Percentiles rank a stretch among this genome's conserved stretches.
Evolutionary conservation across 2,888 invertebrate species (phyloP).

Genomic region (Pachydiplax longipennis): DNA sequence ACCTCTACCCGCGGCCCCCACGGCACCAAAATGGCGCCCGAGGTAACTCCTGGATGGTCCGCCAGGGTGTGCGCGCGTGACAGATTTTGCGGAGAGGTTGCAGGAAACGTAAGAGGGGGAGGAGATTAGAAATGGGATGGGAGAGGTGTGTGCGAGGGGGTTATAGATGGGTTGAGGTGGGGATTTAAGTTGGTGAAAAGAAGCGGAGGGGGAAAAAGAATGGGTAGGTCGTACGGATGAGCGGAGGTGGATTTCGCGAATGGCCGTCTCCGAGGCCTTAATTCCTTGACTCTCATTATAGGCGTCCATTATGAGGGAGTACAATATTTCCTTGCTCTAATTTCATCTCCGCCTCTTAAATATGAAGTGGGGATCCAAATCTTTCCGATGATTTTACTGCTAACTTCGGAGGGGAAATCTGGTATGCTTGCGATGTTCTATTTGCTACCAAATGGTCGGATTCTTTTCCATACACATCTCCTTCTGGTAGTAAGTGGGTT

Average conservation of each 20-base stretch:
- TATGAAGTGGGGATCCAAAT: not conserved
- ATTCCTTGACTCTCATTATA: not conserved
- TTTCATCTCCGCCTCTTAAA: not conserved
- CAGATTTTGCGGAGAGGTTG: constrained; percentile 23
- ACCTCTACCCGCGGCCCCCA: constrained; percentile 34
- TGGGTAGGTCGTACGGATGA: not conserved
- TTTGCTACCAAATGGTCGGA: not conserved
- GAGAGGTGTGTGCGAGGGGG: not conserved
- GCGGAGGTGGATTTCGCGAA: not conserved
- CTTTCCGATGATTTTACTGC: not conserved
- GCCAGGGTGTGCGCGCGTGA: constrained; percentile 39
- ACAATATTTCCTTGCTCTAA: not conserved
- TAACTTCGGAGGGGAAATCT: not conserved
- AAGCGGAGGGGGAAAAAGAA: not conserved
- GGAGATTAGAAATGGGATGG: not conserved
- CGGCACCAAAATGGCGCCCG: constrained; percentile 46
- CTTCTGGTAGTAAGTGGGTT: no score
- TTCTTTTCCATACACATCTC: not conserved
- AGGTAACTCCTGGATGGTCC: constrained; percentile 17
- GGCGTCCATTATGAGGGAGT: not conserved
- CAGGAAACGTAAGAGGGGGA: constrained; percentile 31
- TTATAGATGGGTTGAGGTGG: not conserved
- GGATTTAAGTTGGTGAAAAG: not conserved
- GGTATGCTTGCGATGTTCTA: not conserved
- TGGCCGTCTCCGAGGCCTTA: not conserved